These are phyloP conservation scores for Prionailurus viverrinus DNA, from an alignment of 2,113 vertebrate species.

Conservation along the genomic window DNA sequence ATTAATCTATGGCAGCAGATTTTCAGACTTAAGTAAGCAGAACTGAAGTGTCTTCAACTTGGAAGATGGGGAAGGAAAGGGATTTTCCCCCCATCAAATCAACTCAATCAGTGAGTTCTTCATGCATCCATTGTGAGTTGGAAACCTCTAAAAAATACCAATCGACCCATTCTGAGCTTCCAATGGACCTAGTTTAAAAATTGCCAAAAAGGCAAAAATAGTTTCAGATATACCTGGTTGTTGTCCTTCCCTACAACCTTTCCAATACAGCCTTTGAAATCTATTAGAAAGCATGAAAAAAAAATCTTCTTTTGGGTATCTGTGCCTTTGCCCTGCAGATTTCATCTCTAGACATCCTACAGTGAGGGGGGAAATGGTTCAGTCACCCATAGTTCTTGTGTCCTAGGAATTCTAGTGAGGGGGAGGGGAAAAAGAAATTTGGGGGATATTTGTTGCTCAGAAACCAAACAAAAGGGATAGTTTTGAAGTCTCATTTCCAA, in stretches of 20 bases:
- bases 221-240: neutral
- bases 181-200: neutral
- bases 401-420: conserved; percentile 8
- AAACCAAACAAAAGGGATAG: conserved; percentile 21
- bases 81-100: neutral
- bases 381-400: neutral
- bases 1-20: neutral
- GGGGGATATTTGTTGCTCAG: neutral
- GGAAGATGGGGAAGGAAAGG: neutral
- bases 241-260: neutral
- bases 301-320: neutral
- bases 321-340: neutral
- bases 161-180: neutral
- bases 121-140: neutral
- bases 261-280: neutral
- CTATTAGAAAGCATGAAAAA: neutral
- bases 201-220: neutral
- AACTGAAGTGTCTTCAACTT: conserved; percentile 30
- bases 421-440: neutral
- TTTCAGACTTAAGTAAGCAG: neutral
- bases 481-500: conserved; percentile 51
- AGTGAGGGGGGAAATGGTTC: neutral
- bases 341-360: neutral
- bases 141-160: neutral
- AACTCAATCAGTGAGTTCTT: neutral